These are phyloP conservation scores for Nomada lathburiana DNA, from an alignment of 2,888 invertebrate species.

Conservation along the genomic window DNA sequence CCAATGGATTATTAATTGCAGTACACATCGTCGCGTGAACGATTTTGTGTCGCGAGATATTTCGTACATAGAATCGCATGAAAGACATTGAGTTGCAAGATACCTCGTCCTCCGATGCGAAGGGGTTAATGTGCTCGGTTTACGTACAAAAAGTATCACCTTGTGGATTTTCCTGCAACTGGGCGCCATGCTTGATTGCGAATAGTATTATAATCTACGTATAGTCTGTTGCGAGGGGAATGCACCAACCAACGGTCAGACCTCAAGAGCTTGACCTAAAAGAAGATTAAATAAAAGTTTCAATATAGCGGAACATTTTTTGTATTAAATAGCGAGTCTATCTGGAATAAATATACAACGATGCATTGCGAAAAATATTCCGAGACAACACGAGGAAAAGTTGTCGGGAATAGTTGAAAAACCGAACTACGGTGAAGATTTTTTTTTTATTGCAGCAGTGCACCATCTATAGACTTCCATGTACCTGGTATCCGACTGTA, in stretches of 20 bases:
- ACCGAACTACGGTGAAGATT: background rate
- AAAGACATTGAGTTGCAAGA: too few species aligned
- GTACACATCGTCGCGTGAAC: too few species aligned
- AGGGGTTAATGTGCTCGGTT: background rate
- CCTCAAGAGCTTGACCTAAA: background rate
- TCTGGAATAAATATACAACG: too few species aligned
- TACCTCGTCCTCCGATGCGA: too few species aligned
- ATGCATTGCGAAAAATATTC: too few species aligned
- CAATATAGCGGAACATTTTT: too few species aligned
- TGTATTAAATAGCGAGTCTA: too few species aligned
- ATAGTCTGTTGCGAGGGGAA: background rate
- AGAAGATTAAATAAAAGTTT: background rate
- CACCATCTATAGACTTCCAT: constrained; percentile 33
- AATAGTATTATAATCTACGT: background rate
- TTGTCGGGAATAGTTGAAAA: background rate
- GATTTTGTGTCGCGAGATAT: too few species aligned
- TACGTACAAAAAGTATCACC: background rate
- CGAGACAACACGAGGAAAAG: background rate
- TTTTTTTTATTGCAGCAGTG: constrained; percentile 38
- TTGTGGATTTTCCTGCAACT: too few species aligned
- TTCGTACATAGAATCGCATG: too few species aligned
- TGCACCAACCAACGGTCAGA: background rate
- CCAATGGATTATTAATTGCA: too few species aligned
- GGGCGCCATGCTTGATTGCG: background rate
- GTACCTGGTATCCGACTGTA: constrained; percentile 24